Base-by-base conservation (phyloP, 2,888 invertebrate genomes). In the Chaetogeoica ovagalla region DNA sequence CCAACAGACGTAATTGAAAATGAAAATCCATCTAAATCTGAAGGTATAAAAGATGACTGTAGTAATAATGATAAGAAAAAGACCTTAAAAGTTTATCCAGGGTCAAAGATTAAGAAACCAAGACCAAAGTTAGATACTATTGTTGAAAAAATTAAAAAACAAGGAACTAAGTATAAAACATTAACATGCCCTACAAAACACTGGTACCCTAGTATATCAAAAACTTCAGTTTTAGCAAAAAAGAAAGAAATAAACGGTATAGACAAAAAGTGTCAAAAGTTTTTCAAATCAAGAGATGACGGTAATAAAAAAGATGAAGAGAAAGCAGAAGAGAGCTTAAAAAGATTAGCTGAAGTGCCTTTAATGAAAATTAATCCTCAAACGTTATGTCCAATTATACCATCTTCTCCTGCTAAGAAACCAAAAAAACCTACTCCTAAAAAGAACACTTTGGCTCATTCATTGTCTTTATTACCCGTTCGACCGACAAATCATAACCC, bases 191-290 rank as follows among this genome's bases (percentile, higher is more conserved):
- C 90, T 0, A 89, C 90, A 0, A 90, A 89, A 84, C 88, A 88
- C 21, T 90, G 90, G 90, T 90, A 90, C 85, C 90, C 90, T 5
- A 89, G 89, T 65, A 86, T 90, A 59, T 87, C 89, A 2, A 87
- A 88, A 66, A 74, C 21, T 48, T 66, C 81, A 15, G 62, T 81
- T 9, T 70, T 81, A 83, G 85, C 86, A 60, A 85, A 83, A 63
- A 86, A 86, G 82, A 84, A 82, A 68, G 65, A 72, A 66, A 68
- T 43, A 8, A 79, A 77, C 52, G 79, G 77, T 39, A 23, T 71
- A n/a, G 77, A 62, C 52, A 77, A 62, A 55, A 68, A 81, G 43
- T 19, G 70, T 63, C 65, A 81, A 72, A 79, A 79, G 19, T 79
- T 79, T 63, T 79, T 79, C 30, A 79, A 79, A 63, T 79, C 79